These are phyloP conservation scores for Valencia hispanica DNA, from an alignment of 2,797 vertebrate species.

Conservation along the genomic window DNA sequence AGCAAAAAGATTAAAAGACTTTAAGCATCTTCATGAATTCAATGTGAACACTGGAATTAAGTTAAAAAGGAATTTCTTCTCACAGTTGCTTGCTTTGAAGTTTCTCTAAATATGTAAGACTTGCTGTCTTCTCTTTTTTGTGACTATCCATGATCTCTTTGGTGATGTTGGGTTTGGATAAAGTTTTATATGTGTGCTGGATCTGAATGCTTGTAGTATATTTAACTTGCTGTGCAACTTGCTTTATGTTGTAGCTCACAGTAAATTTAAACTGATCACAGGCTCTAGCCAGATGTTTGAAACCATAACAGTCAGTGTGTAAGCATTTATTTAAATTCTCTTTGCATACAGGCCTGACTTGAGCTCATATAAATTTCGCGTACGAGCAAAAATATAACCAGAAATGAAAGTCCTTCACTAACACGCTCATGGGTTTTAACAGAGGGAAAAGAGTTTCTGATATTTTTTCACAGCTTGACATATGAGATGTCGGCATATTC, in stretches of 20 bases:
- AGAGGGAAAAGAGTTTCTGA: neutral
- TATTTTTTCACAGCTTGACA: neutral
- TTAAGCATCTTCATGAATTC: slow-evolving; percentile 42
- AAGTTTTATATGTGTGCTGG: slow-evolving; percentile 36
- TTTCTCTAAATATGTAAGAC: slow-evolving; percentile 47
- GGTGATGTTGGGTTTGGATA: slow-evolving; percentile 34
- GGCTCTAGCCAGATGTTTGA: slow-evolving; percentile 31
- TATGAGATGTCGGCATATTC: neutral
- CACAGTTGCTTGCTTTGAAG: slow-evolving; percentile 40
- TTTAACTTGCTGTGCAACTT: slow-evolving; percentile 32
- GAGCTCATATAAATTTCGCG: slow-evolving; percentile 27
- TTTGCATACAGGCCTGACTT: slow-evolving; percentile 19
- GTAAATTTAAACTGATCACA: slow-evolving; percentile 42
- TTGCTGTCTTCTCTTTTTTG: slow-evolving; percentile 34
- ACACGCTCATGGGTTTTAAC: slow-evolving; percentile 12
- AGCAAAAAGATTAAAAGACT: slow-evolving; percentile 43
- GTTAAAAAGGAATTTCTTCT: slow-evolving; percentile 33
- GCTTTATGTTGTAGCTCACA: slow-evolving; percentile 26
- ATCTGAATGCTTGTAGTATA: slow-evolving; percentile 22
- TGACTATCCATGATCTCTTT: slow-evolving; percentile 46
- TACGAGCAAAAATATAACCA: slow-evolving; percentile 3
- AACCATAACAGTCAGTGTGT: slow-evolving; percentile 26
- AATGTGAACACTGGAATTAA: slow-evolving; percentile 44
- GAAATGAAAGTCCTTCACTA: neutral
- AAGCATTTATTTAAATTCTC: slow-evolving; percentile 34